phyloP scores from a whole-genome alignment of 2,888 invertebrate species.

The Spisula solida region DNA sequence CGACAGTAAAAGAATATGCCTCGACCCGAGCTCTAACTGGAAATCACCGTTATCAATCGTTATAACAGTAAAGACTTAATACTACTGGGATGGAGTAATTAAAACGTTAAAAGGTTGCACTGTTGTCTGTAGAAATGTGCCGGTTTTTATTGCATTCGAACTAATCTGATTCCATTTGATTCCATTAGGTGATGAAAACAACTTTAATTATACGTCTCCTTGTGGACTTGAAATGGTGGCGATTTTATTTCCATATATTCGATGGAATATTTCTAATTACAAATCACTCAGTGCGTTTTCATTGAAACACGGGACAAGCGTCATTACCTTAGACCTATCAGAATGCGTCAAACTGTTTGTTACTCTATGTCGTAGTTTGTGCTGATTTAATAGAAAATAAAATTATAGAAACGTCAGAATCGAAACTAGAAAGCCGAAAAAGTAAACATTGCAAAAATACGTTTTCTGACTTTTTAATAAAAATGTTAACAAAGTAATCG shows the following conservation, averaged over 20 bases:
- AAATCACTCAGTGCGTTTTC: neutral
- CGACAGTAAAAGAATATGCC: constrained; percentile 55
- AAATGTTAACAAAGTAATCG: neutral
- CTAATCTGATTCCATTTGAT: constrained; percentile 67
- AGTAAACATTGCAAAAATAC: neutral
- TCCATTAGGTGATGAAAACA: constrained; percentile 68
- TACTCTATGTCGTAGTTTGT: neutral
- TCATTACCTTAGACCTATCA: neutral
- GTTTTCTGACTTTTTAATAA: neutral
- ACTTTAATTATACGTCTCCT: constrained; percentile 58
- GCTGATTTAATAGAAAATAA: neutral
- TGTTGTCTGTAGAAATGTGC: constrained; percentile 55
- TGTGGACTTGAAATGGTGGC: constrained; percentile 48
- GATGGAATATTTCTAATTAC: constrained; percentile 44
- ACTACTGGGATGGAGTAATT: constrained; percentile 63
- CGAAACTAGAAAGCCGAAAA: neutral
- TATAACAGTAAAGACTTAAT: constrained; percentile 48
- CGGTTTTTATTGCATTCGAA: constrained; percentile 53
- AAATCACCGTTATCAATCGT: constrained; percentile 42
- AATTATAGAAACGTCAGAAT: neutral
- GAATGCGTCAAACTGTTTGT: neutral
- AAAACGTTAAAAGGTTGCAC: constrained; percentile 70
- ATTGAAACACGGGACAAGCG: neutral
- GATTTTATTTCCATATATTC: constrained; percentile 7
- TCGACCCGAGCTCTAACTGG: constrained; percentile 47